phyloP scores from a whole-genome alignment of 2,113 vertebrate genomes.

The Gallinago paraguaiae region DNA sequence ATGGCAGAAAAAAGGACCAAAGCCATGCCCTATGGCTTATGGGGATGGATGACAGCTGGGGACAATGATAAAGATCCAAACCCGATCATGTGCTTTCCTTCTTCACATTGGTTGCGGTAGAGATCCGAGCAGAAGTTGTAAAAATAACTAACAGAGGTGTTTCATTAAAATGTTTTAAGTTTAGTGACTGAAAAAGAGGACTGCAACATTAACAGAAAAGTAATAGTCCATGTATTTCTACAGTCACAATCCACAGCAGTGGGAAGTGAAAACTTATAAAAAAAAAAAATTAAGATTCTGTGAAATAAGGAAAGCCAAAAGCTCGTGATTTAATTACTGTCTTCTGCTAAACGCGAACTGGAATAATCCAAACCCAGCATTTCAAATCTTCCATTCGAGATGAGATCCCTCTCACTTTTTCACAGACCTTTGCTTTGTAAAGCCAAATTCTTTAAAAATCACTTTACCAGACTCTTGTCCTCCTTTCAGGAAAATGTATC shows the following conservation, averaged over 20 bases:
- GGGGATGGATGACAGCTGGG: background rate
- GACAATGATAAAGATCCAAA: background rate
- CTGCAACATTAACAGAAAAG: background rate
- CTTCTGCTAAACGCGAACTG: background rate
- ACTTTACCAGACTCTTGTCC: background rate
- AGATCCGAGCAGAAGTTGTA: background rate
- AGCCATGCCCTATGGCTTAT: background rate
- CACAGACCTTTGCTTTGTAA: conserved; percentile 2
- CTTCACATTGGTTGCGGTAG: background rate
- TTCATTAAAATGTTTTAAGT: background rate
- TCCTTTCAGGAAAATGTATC: conserved; percentile 50
- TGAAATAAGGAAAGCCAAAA: conserved; percentile 3
- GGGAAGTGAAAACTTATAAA: background rate
- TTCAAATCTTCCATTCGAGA: conserved; percentile 10
- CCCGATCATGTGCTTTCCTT: background rate
- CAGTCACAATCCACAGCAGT: background rate
- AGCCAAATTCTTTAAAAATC: conserved; percentile 35
- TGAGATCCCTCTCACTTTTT: conserved; percentile 11
- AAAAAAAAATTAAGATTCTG: background rate
- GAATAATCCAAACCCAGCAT: conserved; percentile 12
- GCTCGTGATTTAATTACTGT: background rate
- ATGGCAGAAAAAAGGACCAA: background rate
- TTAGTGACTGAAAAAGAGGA: background rate
- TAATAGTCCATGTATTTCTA: background rate
- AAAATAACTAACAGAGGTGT: background rate